Conservation (phyloP, 64 coral and sea anemone genomes). For the Astreopora myriophthalma region DNA sequence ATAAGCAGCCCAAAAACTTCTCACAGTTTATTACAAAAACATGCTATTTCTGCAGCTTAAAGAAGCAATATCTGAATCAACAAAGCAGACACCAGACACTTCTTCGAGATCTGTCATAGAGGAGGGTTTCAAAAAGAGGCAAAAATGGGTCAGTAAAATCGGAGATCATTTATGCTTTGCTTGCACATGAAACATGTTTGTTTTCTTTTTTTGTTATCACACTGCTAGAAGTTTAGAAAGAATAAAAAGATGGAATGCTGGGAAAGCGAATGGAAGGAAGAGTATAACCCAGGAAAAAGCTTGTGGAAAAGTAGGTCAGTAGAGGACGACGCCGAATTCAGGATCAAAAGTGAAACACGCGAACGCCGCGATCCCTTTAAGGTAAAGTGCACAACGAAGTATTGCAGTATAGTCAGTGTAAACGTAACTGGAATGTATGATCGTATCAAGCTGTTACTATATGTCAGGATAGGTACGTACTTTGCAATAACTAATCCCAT, state of each 20-base stretch:
- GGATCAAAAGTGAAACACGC: no score
- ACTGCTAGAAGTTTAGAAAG: background rate
- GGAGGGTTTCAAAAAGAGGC: background rate
- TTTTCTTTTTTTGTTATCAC: background rate
- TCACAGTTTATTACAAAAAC: background rate
- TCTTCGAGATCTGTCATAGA: background rate
- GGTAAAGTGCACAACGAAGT: background rate
- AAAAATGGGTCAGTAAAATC: background rate
- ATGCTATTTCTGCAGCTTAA: background rate
- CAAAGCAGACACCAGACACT: background rate
- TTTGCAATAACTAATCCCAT: background rate
- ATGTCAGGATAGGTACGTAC: background rate
- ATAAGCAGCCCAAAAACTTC: background rate
- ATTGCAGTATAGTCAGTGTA: background rate
- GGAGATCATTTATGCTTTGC: background rate
- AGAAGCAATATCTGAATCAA: background rate
- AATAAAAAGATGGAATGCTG: slow-evolving; percentile 31
- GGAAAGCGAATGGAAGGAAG: slow-evolving; percentile 7
- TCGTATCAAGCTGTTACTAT: background rate
- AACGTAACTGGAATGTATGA: background rate
- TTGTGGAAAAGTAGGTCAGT: slow-evolving; percentile 31
- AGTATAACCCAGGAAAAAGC: slow-evolving; percentile 40
- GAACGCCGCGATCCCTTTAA: background rate
- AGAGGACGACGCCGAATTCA: slow-evolving; percentile 4
- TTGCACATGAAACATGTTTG: background rate